phyloP scores from a whole-genome alignment of 2,113 vertebrate species.

The Nannobrachium achirus region DNA sequence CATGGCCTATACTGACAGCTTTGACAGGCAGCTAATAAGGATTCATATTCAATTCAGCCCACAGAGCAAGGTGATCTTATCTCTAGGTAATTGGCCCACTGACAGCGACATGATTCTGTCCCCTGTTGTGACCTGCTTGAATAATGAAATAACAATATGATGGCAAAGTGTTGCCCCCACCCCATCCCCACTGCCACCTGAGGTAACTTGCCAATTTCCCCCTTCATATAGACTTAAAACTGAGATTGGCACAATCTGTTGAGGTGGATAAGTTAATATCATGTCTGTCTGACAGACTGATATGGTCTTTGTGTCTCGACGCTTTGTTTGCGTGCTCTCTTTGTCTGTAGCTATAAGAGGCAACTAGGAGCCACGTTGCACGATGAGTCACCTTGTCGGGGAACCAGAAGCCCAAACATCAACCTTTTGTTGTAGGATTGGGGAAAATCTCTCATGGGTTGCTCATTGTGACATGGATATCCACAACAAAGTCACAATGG shows the following conservation, averaged over 20 bases:
- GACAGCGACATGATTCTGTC: conserved; percentile 48
- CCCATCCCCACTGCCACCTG: not conserved
- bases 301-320: conserved; percentile 24
- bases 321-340: conserved; percentile 63
- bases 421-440: conserved; percentile 43
- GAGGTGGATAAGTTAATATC: not conserved
- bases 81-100: conserved; percentile 61
- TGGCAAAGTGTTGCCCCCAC: conserved; percentile 37
- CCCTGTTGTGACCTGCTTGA: conserved; percentile 63
- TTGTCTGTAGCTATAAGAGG: conserved; percentile 59
- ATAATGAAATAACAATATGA: conserved; percentile 67
- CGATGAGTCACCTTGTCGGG: conserved; percentile 64
- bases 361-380: conserved; percentile 52
- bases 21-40: conserved; percentile 73
- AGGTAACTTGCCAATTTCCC: conserved; percentile 18
- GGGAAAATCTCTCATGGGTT: conserved; percentile 34
- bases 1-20: conserved; percentile 42
- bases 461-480: conserved; percentile 32
- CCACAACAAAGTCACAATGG: conserved; percentile 21
- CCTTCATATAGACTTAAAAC: not conserved
- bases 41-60: conserved; percentile 54
- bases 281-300: conserved; percentile 22
- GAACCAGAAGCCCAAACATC: conserved; percentile 46
- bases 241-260: conserved; percentile 2
- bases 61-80: conserved; percentile 61